These are phyloP conservation scores for Pongo pygmaeus DNA, from an alignment of 2,113 vertebrate genomes.

Conservation along the genomic window DNA sequence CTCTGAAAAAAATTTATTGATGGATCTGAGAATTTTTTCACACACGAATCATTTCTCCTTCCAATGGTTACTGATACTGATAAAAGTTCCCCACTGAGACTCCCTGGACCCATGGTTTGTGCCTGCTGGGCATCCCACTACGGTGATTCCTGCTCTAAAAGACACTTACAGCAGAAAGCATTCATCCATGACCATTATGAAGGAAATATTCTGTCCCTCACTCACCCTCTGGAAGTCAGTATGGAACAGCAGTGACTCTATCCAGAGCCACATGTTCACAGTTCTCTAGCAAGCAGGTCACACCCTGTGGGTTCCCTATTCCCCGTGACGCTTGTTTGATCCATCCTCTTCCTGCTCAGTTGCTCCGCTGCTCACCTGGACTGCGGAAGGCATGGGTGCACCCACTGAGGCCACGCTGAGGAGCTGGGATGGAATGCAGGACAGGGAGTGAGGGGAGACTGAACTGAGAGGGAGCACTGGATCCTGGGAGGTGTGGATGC, in stretches of 20 bases:
- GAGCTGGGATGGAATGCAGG: background rate
- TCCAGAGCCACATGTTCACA: background rate
- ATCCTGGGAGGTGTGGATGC: background rate
- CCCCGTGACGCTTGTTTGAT: fast-evolving
- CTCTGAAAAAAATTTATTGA: background rate
- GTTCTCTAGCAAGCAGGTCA: background rate
- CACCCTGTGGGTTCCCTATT: fast-evolving
- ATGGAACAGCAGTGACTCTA: background rate
- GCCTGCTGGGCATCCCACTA: background rate
- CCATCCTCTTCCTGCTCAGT: background rate
- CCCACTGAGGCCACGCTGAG: background rate
- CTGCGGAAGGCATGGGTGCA: fast-evolving
- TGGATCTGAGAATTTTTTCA: background rate
- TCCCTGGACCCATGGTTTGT: constrained; percentile 40
- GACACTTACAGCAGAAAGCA: background rate
- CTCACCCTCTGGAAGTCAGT: background rate
- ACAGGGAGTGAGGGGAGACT: background rate
- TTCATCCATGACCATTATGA: background rate
- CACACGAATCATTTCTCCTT: constrained; percentile 21
- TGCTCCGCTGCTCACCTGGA: background rate
- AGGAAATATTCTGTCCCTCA: background rate
- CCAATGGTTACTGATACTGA: background rate
- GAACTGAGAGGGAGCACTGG: background rate
- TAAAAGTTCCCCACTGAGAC: background rate
- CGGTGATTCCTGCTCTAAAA: background rate